Evolutionary conservation across 2,888 invertebrate genomes (phyloP), one percentile per base, ranked within the genome.

Genomic region (Diarsia rubi): DNA sequence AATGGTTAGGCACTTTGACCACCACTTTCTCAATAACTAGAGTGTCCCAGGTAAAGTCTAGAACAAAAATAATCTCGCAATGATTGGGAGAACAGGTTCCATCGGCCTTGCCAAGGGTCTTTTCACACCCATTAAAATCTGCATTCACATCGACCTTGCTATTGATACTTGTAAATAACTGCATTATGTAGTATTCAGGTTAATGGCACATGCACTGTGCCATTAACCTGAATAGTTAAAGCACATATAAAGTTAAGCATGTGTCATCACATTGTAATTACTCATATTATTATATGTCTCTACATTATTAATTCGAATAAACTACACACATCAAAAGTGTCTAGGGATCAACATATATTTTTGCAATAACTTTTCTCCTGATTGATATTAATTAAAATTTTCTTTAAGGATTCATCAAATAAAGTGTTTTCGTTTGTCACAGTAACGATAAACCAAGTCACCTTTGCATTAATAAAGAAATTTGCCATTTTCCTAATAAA

Each of bases 201-300:
- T n/a, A n/a, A n/a, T n/a, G n/a, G n/a, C n/a, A 63, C 54, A 16
- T 68, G 27, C 65, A 21, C n/a, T 45, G 59, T 65, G 27, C 52
- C 21, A 74, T 78, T 81, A 78, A 75, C 83, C 69, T 81, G 68
- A 78, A 82, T 78, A 60, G 37, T 60, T 71, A 3, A 6, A 71
- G 21, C 37, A 57, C 47, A 44, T 70, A 75, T 59, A 37, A 66
- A 54, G 54, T 57, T 65, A 45, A 54, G 31, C 37, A 72, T 62
- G 54, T 60, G 44, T 66, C 69, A 62, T 74, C 19, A 65, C 1
- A 49, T 1, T 31, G 27, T 37, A 64, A 47, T 37, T 54, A 45
- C 31, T 42, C n/a, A 52, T 8, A 21, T 21, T 24, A 8, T 16
- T 16, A 3, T 54, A 45, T 54, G 44, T 62, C 60, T 60, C 74